These are phyloP conservation scores for Chrysolina haemoptera DNA, from an alignment of 2,888 invertebrate species.

Conservation along the genomic window DNA sequence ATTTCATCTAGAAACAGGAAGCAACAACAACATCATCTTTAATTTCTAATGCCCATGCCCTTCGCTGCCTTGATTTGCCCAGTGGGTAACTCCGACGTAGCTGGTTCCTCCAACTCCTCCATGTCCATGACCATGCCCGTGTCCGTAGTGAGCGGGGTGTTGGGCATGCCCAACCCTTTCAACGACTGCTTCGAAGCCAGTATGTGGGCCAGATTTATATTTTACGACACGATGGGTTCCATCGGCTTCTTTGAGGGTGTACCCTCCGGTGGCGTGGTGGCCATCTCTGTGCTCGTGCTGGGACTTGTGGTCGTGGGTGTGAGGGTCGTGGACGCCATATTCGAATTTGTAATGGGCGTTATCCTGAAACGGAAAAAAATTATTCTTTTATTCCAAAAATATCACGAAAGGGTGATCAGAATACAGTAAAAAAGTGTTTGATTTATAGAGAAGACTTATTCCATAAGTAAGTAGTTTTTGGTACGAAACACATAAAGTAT, in stretches of 20 bases:
- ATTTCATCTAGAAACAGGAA: neutral
- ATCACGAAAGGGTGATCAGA: neutral
- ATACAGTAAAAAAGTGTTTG: no score
- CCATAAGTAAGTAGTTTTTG: no score
- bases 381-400: no score
- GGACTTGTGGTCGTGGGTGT: slow-evolving; percentile 33
- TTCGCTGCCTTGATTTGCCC: slow-evolving; percentile 47
- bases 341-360: slow-evolving; percentile 61
- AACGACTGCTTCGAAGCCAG: slow-evolving; percentile 56
- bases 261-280: slow-evolving; percentile 64
- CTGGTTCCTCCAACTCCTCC: slow-evolving; percentile 57
- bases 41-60: slow-evolving; percentile 12
- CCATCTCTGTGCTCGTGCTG: slow-evolving; percentile 66
- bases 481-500: no score
- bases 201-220: slow-evolving; percentile 57
- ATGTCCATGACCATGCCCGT: slow-evolving; percentile 46
- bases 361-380: slow-evolving; percentile 24
- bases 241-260: slow-evolving; percentile 66
- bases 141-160: slow-evolving; percentile 55
- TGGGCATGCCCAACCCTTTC: slow-evolving; percentile 56
- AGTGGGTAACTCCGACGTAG: slow-evolving; percentile 56
- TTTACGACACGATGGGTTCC: slow-evolving; percentile 67
- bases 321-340: no score
- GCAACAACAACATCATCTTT: neutral
- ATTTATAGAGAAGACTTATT: no score